These are phyloP conservation scores for Zoanthus solanderi DNA, from an alignment of 92 coral and sea anemone genomes.

Conservation along the genomic window DNA sequence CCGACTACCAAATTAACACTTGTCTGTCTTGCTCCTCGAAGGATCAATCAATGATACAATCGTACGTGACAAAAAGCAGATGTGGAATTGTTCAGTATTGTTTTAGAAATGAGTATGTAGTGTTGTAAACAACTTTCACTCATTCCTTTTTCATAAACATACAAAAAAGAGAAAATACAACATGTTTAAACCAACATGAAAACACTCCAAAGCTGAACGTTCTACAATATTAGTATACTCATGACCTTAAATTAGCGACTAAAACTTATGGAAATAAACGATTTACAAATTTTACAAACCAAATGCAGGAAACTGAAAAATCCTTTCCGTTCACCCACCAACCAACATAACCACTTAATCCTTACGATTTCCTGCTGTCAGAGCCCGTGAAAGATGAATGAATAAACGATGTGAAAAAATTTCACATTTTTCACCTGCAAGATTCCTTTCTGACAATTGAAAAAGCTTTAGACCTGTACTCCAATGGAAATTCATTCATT, in stretches of 20 bases:
- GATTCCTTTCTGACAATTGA: constrained; percentile 37
- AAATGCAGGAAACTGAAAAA: constrained; percentile 27
- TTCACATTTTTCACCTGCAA: constrained; percentile 27
- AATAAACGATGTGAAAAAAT: constrained; percentile 9
- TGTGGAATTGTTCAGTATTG: not conserved
- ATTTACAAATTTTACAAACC: constrained; percentile 1
- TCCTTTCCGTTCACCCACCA: constrained; percentile 29
- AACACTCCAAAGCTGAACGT: not conserved
- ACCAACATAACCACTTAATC: constrained; percentile 19
- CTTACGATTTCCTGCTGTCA: constrained; percentile 37
- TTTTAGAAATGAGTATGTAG: no score
- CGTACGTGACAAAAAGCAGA: constrained; percentile 33
- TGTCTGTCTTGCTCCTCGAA: not conserved
- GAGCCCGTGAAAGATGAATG: constrained; percentile 2
- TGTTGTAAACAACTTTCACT: not conserved
- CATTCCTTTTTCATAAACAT: not conserved
- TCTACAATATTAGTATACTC: not conserved
- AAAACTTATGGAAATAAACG: not conserved
- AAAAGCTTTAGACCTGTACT: not conserved
- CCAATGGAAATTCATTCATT: not conserved
- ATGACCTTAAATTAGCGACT: not conserved
- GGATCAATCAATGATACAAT: not conserved
- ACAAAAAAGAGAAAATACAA: not conserved
- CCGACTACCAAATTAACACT: not conserved
- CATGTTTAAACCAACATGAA: not conserved